Percentiles rank a stretch among this genome's conserved stretches.
Conservation (phyloP, 2,113 vertebrate genomes). For the Sus scrofa region DNA sequence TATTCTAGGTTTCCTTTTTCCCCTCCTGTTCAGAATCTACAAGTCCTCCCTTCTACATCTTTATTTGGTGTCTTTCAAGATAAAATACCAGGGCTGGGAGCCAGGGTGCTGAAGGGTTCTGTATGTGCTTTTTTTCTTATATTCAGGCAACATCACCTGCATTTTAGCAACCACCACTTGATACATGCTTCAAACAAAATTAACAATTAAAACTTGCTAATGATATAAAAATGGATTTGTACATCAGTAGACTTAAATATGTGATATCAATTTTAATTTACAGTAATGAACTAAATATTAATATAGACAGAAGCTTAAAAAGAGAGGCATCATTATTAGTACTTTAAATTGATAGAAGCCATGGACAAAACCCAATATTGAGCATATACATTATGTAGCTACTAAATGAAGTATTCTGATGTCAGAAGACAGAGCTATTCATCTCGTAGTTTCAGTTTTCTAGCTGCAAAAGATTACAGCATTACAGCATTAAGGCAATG, state of each 20-base stretch:
- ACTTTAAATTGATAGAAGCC: not conserved
- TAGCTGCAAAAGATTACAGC: not conserved
- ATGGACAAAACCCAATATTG: not conserved
- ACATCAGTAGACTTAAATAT: not conserved
- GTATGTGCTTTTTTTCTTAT: not conserved
- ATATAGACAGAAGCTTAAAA: not conserved
- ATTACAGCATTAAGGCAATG: not conserved
- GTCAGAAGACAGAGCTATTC: not conserved
- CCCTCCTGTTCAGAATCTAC: not conserved
- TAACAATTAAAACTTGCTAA: conserved; percentile 12
- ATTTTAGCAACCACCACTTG: not conserved
- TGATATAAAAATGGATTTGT: not conserved
- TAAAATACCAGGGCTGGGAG: not conserved
- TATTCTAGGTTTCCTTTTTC: not conserved
- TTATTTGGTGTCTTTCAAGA: not conserved
- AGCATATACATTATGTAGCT: not conserved
- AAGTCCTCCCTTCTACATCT: not conserved
- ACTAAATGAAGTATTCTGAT: not conserved
- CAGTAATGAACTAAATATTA: not conserved
- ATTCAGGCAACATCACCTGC: not conserved
- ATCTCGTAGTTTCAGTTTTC: not conserved
- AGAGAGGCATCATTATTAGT: not conserved
- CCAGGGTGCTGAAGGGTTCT: not conserved
- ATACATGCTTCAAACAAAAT: not conserved
- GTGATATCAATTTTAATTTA: not conserved